phyloP scores from a whole-genome alignment of 2,797 vertebrate species.

The Eremophila alpestris region DNA sequence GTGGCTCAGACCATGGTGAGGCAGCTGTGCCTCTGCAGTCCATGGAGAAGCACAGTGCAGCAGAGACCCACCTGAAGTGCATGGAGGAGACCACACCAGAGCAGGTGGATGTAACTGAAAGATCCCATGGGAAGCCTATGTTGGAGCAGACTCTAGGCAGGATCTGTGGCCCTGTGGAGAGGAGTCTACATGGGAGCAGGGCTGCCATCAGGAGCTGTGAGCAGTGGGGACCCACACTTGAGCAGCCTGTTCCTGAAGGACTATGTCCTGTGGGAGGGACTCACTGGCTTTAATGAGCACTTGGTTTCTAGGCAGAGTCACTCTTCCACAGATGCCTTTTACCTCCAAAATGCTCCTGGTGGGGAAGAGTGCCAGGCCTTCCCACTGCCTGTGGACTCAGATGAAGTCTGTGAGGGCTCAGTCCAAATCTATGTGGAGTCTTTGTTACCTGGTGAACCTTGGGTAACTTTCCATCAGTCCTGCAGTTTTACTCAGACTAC shows the following conservation, averaged over 20 bases:
- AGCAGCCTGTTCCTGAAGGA: neutral
- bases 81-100: neutral
- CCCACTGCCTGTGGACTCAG: neutral
- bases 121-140: neutral
- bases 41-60: neutral
- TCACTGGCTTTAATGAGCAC: neutral
- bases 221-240: rapidly evolving
- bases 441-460: neutral
- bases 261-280: neutral
- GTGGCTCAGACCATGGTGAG: rapidly evolving
- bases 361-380: neutral
- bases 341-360: neutral
- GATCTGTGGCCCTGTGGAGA: neutral
- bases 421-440: neutral
- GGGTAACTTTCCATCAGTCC: neutral
- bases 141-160: neutral
- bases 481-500: neutral
- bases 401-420: rapidly evolving
- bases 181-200: neutral
- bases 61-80: rapidly evolving
- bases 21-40: neutral
- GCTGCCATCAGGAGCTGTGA: neutral
- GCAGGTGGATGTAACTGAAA: neutral
- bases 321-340: neutral
- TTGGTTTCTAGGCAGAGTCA: neutral